These are phyloP conservation scores for Papilio machaon DNA, from an alignment of 1,140 invertebrate genomes.

Conservation along the genomic window DNA sequence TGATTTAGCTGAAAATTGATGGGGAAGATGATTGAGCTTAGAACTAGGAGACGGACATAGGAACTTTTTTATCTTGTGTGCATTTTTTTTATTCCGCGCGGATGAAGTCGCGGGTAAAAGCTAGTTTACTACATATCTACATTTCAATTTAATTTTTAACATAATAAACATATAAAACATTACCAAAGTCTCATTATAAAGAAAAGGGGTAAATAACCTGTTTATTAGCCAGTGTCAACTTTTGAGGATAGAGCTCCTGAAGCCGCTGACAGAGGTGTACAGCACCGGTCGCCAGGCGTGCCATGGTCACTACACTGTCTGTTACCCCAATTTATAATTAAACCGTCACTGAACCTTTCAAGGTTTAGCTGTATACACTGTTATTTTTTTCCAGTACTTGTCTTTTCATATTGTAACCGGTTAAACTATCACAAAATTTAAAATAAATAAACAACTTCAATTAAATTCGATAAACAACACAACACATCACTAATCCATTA, in stretches of 20 bases:
- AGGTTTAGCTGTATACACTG: background rate
- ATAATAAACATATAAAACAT: too few species aligned
- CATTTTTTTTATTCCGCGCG: too few species aligned
- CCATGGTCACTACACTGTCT: conserved; percentile 53
- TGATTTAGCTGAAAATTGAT: too few species aligned
- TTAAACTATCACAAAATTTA: background rate
- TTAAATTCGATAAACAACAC: background rate
- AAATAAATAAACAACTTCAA: background rate
- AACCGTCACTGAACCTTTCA: background rate
- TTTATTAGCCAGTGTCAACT: conserved; percentile 60
- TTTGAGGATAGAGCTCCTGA: conserved; percentile 71
- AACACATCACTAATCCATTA: background rate
- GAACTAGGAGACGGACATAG: too few species aligned
- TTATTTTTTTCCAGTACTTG: background rate
- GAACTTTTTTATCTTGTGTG: too few species aligned
- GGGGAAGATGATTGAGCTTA: too few species aligned
- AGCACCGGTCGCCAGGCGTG: conserved; percentile 63
- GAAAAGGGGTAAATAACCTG: conserved; percentile 51
- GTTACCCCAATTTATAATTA: conserved; percentile 1
- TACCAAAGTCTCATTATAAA: too few species aligned
- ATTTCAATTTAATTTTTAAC: background rate
- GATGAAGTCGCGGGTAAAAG: too few species aligned
- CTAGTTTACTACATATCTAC: background rate
- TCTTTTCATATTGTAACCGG: background rate
- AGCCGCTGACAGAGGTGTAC: conserved; percentile 71